These are phyloP conservation scores for Synanceia verrucosa DNA, from an alignment of 2,797 vertebrate genomes.

Conservation along the genomic window DNA sequence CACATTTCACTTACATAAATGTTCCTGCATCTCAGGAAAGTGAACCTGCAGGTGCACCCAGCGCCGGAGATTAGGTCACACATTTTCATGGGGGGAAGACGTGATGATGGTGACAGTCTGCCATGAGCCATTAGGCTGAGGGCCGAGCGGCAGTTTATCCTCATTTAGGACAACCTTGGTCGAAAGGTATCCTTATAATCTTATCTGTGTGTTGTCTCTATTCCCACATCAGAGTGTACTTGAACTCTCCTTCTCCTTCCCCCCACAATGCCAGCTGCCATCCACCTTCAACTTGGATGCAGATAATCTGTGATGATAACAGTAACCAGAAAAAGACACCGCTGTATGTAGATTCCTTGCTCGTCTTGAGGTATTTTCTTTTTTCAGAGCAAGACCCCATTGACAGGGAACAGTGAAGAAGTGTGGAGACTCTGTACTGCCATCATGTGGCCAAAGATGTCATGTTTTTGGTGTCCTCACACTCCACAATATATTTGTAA, in stretches of 20 bases:
- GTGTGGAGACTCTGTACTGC: conserved; percentile 37
- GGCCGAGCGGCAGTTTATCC: conserved; percentile 48
- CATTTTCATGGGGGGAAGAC: background rate
- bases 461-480: background rate
- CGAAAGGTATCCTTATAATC: conserved; percentile 50
- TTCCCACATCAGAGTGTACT: conserved; percentile 38
- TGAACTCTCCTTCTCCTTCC: conserved; percentile 64
- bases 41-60: conserved; percentile 22
- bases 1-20: conserved; percentile 57
- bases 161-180: conserved; percentile 55
- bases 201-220: conserved; percentile 16
- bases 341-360: conserved; percentile 1
- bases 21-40: conserved; percentile 39
- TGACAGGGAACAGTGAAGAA: background rate
- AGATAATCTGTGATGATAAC: conserved; percentile 8
- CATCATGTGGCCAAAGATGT: conserved; percentile 29
- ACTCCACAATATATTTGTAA: background rate
- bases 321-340: background rate
- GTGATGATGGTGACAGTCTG: conserved; percentile 22
- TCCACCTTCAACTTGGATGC: conserved; percentile 17
- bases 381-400: conserved; percentile 13
- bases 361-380: conserved; percentile 31
- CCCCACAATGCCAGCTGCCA: conserved; percentile 30
- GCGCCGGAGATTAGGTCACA: conserved; percentile 35
- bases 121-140: conserved; percentile 38